Evolutionary conservation across 2,888 invertebrate genomes (phyloP).

Genomic region (Metallyticus violacea): DNA sequence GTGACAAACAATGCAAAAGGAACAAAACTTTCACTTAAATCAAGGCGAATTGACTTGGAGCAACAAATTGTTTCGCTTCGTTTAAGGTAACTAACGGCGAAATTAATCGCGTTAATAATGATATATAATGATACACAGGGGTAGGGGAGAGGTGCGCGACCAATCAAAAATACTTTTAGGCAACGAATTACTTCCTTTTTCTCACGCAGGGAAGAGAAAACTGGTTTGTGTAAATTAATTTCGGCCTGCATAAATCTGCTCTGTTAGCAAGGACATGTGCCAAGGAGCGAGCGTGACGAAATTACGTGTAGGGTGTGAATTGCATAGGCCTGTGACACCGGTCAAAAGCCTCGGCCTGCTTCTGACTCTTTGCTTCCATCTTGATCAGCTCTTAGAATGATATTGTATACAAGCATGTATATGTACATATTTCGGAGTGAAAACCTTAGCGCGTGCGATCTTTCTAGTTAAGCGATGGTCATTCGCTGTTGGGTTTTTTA

Average conservation of each 20-base stretch:
- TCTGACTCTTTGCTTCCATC: no score
- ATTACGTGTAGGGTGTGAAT: background rate
- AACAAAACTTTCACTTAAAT: background rate
- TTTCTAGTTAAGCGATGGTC: no score
- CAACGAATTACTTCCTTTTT: background rate
- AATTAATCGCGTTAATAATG: background rate
- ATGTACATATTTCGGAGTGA: no score
- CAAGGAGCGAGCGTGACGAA: background rate
- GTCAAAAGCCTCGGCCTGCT: no score
- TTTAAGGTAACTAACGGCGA: background rate
- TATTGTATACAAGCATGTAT: no score
- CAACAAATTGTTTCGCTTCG: no score
- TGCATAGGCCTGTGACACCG: no score
- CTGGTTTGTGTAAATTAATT: conserved; percentile 25
- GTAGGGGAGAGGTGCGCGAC: background rate
- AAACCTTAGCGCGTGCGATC: no score
- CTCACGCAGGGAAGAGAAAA: background rate
- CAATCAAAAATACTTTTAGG: background rate
- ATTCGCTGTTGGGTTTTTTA: no score
- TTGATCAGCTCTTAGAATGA: no score
- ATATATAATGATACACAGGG: background rate
- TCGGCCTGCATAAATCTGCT: conserved; percentile 18
- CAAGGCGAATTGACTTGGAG: background rate
- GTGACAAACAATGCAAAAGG: background rate
- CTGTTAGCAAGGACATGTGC: conserved; percentile 1